Percentiles rank a stretch among this genome's conserved stretches.
Conservation (phyloP, 2,888 invertebrate genomes). For the Syrphus vitripennis region DNA sequence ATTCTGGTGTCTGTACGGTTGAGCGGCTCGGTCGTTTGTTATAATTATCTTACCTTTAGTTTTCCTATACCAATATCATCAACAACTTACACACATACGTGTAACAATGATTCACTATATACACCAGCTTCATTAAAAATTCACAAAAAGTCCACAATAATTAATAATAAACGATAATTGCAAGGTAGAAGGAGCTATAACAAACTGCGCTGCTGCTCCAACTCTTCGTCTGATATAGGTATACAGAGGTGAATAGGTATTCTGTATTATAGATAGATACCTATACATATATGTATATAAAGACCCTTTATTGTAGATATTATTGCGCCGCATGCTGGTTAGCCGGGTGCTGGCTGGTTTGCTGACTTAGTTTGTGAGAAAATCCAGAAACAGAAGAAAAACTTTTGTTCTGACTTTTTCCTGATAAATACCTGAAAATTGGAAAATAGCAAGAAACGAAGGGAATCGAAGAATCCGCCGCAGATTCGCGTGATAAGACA, state of each 20-base stretch:
- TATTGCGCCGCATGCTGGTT: slow-evolving; percentile 31
- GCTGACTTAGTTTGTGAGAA: slow-evolving; percentile 53
- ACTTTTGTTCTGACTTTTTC: slow-evolving; percentile 38
- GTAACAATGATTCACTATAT: slow-evolving; percentile 62
- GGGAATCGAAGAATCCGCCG: slow-evolving; percentile 63
- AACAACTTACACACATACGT: slow-evolving; percentile 35
- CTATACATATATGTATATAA: neutral
- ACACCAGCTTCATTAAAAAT: slow-evolving; percentile 69
- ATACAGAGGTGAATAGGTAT: neutral
- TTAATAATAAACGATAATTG: slow-evolving; percentile 71
- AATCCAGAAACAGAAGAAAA: slow-evolving; percentile 32
- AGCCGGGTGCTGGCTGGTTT: slow-evolving; percentile 12
- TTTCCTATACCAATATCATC: slow-evolving; percentile 15
- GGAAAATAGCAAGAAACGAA: slow-evolving; percentile 63
- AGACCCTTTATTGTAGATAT: slow-evolving; percentile 32
- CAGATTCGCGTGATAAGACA: slow-evolving; percentile 70
- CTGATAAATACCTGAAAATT: slow-evolving; percentile 62
- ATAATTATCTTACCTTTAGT: slow-evolving; percentile 65
- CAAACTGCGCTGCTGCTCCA: slow-evolving; percentile 49
- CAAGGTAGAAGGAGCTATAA: slow-evolving; percentile 55
- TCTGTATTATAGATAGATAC: neutral
- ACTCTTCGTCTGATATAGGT: neutral
- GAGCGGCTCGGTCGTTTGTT: slow-evolving; percentile 64
- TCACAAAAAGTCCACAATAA: slow-evolving; percentile 71
- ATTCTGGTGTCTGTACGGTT: slow-evolving; percentile 51